Base-by-base conservation (phyloP, 1,140 invertebrate genomes). In the Aphidius ervi region DNA sequence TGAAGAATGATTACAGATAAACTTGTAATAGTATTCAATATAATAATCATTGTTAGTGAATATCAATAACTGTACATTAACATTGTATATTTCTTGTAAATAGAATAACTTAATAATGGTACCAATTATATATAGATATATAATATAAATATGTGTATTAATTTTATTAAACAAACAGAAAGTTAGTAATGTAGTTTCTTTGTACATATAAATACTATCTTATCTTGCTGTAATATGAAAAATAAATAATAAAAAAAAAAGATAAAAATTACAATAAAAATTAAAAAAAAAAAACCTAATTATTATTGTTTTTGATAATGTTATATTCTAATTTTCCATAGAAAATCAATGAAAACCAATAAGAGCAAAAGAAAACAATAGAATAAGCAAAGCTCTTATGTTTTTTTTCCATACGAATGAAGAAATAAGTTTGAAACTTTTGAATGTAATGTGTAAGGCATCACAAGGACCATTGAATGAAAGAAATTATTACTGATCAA, bases 41-140 rank as follows among this genome's bases (percentile, higher is more conserved):
- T 9, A 47, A 59, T 48, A 58, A 63, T 60, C 50, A 52, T 23
- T 58, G 59, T 64, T 62, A 60, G 61, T 63, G 55, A 56, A 31
- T 31, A 31, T 31, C 4, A 31, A 61, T 63, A 23, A 42, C 52
- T 66, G 65, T 66, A 66, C 62, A 66, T 64, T 64, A 64, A 66
- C 62, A 58, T 55, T 66, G 65, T 66, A 66, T 57, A 66, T 64
- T 66, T 64, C 62, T 54, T 66, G 65, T 66, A 66, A 61, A 66
- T 66, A 66, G 54, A 31, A 54, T 61, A 66, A 64, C 52, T 61
- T 66, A 55, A 52, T 31, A 31, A 62, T 65, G 58, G 50, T 64
- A 66, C 60, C 47, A 63, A 54, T 54, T 64, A 64, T 63, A 61
- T 66, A 31, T 31, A 31, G 23, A 31, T 31, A 31, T 31, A 64